Base-by-base conservation (phyloP, 2,888 invertebrate species). In the Ariolimax columbianus region DNA sequence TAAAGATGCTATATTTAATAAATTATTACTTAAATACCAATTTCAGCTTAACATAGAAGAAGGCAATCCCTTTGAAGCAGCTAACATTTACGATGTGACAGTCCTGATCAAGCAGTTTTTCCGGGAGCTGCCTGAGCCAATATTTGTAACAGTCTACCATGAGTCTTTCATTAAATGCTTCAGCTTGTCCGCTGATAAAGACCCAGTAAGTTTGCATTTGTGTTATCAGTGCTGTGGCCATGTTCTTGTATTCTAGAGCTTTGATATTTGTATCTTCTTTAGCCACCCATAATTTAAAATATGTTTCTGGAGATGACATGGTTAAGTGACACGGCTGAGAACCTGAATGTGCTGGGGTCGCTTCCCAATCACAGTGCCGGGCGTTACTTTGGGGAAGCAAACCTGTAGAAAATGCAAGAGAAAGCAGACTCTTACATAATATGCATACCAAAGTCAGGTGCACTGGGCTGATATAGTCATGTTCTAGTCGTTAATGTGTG, bases 61-160 rank as follows among this genome's bases (percentile, higher is more conserved):
- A 75, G 97, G 97, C 14, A 96, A 96, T 80, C 95, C 95, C 82
- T 95, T 97, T 30, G 96, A 96, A 80, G 96, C 96, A 4, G 91
- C 91, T 23, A 96, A 97, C 91, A 96, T 97, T 0, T 96, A 97
- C 89, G 98, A 98, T 94, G 96, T 97, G 30, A 97, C 97, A 0
- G 97, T 96, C 93, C 96, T 97, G 51, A 95, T 98, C 40, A 98
- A 98, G 93, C 96, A 96, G 77, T 98, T 97, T 93, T 96, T 98
- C 87, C 95, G 98, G 86, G 96, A 97, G 93, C 94, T 98, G 82
- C 97, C 97, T 0, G 97, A 97, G 90, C 97, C 98, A 0, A 94
- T 98, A 36, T 96, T 98, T 94, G 97, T 96, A 0, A 95, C 94
- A 87, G 92, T 93, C 0, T 96, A 96, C 87, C 97, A 98, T 91